Conservation (phyloP, 2,797 vertebrate species). For the Hipposideros larvatus region DNA sequence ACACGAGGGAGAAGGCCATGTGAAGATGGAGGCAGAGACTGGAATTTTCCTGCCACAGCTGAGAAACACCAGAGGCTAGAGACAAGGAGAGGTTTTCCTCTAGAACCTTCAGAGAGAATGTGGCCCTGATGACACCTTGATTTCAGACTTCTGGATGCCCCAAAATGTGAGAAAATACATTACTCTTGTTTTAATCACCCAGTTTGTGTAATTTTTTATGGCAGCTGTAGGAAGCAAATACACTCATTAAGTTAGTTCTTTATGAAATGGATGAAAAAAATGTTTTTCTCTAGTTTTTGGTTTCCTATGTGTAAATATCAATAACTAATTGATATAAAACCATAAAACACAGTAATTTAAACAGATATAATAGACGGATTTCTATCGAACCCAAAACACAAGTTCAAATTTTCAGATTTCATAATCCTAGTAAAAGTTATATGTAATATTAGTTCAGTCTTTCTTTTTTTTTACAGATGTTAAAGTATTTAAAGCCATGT, state of each 20-base stretch:
- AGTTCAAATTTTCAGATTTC: conserved; percentile 36
- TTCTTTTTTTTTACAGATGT: neutral
- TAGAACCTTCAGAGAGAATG: neutral
- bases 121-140: neutral
- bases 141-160: neutral
- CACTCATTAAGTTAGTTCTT: neutral
- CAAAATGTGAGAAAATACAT: neutral
- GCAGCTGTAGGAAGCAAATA: neutral
- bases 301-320: neutral
- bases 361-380: conserved; percentile 14
- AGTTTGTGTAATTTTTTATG: neutral
- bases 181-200: neutral
- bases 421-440: conserved; percentile 6
- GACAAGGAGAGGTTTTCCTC: neutral
- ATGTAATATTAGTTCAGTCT: neutral
- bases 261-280: conserved; percentile 9
- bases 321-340: conserved; percentile 2
- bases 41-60: neutral
- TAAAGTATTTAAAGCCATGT: neutral
- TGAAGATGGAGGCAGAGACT: neutral
- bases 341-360: conserved; percentile 28
- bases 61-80: neutral
- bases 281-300: neutral
- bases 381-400: neutral
- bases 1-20: neutral